These are phyloP conservation scores for Lepidonotus clava DNA, from an alignment of 2,888 invertebrate species.

Conservation along the genomic window DNA sequence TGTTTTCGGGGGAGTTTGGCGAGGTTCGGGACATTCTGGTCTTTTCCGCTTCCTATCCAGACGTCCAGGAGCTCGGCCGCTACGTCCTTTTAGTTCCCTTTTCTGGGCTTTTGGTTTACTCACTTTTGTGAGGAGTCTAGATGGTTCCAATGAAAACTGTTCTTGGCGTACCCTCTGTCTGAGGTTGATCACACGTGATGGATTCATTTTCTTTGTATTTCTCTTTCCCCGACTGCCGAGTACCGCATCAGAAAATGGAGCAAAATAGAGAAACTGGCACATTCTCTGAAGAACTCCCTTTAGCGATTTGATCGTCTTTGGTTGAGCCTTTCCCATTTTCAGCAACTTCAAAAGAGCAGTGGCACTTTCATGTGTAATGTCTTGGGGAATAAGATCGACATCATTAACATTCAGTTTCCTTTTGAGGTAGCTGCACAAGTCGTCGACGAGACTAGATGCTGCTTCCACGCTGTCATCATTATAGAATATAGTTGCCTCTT, in stretches of 20 bases:
- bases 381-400: not conserved
- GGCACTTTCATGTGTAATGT: not conserved
- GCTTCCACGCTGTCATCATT: not conserved
- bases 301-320: not conserved
- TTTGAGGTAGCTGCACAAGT: not conserved
- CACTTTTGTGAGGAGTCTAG: not conserved
- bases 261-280: not conserved
- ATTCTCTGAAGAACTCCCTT: not conserved
- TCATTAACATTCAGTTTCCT: not conserved
- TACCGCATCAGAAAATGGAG: not conserved
- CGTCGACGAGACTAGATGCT: not conserved
- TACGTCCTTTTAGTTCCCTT: not conserved
- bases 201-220: not conserved
- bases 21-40: not conserved
- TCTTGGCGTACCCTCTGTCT: not conserved
- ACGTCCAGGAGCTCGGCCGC: not conserved
- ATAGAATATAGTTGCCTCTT: not conserved
- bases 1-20: not conserved
- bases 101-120: not conserved
- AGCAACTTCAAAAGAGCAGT: not conserved
- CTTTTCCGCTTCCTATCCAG: not conserved
- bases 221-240: not conserved
- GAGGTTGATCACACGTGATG: not conserved
- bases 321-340: not conserved
- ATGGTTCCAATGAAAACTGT: not conserved